Base-by-base conservation (phyloP, 2,113 vertebrate species). In the Seriola aureovittata region DNA sequence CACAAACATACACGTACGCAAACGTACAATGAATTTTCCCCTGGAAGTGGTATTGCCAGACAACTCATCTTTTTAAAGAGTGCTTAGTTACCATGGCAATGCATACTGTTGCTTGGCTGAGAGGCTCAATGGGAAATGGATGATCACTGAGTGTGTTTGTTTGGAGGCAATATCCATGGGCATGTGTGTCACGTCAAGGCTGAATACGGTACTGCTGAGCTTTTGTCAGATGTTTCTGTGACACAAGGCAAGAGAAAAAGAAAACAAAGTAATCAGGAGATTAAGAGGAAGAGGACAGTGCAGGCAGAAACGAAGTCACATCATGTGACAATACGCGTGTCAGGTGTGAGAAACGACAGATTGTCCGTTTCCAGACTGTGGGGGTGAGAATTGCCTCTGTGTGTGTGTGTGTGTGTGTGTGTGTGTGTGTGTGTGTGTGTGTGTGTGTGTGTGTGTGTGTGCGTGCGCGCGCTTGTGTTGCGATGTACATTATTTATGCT, bases 21-120 rank as follows among this genome's bases (percentile, higher is more conserved):
- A 82, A 82, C 63, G 71, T 68, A 50, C 48, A 62, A 71, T 81
- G n/a, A 10, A 46, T 75, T 68, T 60, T 58, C 11, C 32, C 52
- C 21, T 70, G 40, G 50, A 85, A 83, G 74, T 67, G 62, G 29
- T 72, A 67, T 72, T 60, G 72, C 75, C 65, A 77, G 42, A 75
- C 75, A 88, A 84, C 58, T 76, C 48, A 71, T 81, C 75, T 84
- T 85, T 85, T 85, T 85, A 59, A 85, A 86, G 82, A 82, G 84
- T 78, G 72, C 71, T 86, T 85, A 64, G 85, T 89, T 82, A 67
- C 89, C 72, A 88, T 78, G 83, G 79, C 67, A 83, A 91, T 42
- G 3, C 11, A 16, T 44, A 59, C 29, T 42, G 57, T 73, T 17
- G 81, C 80, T 64, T 16, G 21, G 62, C 50, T 12, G 11, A 62